These are phyloP conservation scores for Nesidiocoris tenuis DNA, from an alignment of 2,888 invertebrate species.

Conservation along the genomic window DNA sequence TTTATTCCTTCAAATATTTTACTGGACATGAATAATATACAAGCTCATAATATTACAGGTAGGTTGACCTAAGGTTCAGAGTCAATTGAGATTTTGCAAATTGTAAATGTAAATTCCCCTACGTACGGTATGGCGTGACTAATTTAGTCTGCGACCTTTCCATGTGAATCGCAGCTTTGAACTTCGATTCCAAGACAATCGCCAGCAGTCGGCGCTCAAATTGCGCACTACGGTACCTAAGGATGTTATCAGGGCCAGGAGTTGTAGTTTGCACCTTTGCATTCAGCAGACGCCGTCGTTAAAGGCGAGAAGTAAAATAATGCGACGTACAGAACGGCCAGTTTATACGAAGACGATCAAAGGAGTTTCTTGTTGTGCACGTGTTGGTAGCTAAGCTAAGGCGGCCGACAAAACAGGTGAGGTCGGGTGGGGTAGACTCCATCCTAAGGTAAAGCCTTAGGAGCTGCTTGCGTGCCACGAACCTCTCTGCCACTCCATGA, in stretches of 20 bases:
- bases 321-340: neutral
- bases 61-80: too few relatives aligned
- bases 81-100: too few relatives aligned
- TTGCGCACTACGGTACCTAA: neutral
- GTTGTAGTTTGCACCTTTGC: neutral
- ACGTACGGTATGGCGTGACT: too few relatives aligned
- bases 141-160: too few relatives aligned
- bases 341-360: neutral
- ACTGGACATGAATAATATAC: too few relatives aligned
- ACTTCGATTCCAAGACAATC: too few relatives aligned
- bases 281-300: neutral
- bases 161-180: too few relatives aligned
- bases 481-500: conserved; percentile 31
- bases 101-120: too few relatives aligned
- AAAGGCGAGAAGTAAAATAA: neutral
- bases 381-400: neutral
- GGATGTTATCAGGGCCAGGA: neutral
- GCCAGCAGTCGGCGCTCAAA: too few relatives aligned
- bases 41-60: too few relatives aligned
- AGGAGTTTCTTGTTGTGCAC: neutral
- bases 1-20: too few relatives aligned
- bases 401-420: neutral
- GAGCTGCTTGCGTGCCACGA: conserved; percentile 18
- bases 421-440: neutral
- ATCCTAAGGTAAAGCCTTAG: neutral